A percentile compares a stretch with the other conserved stretches of the same genome.
Conservation (phyloP, 1,140 invertebrate species). For the Proales similis region DNA sequence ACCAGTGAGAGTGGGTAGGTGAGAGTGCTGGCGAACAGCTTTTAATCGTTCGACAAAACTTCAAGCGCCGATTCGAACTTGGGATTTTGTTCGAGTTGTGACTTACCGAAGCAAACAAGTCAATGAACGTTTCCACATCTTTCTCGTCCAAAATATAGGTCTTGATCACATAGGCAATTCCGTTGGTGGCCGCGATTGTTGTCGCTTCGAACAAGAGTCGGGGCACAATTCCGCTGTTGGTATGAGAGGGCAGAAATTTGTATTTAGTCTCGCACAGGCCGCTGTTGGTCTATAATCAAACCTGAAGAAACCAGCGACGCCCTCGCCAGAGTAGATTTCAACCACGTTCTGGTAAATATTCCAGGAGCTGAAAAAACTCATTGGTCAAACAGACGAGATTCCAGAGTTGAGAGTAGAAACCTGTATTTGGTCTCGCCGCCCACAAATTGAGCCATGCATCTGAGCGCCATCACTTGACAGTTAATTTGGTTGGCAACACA, state of each 20-base stretch:
- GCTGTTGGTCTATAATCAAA: too few species aligned
- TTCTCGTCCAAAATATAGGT: conserved; percentile 18
- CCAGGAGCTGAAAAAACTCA: too few species aligned
- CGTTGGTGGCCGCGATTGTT: conserved; percentile 27
- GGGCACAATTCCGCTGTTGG: conserved; percentile 31
- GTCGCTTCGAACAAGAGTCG: conserved; percentile 30
- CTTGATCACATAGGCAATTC: conserved; percentile 20
- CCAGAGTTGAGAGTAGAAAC: too few species aligned
- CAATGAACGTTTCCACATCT: conserved; percentile 30
- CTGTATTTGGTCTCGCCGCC: conserved; percentile 36
- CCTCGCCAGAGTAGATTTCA: conserved; percentile 25
- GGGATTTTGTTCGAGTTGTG: background rate
- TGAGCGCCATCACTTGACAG: conserved; percentile 7
- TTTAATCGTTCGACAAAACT: background rate
- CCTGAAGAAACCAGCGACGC: conserved; percentile 34
- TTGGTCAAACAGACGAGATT: too few species aligned
- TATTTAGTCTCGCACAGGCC: too few species aligned
- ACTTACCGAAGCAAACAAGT: conserved; percentile 22
- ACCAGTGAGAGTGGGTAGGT: conserved; percentile 37
- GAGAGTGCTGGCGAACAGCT: conserved; percentile 5
- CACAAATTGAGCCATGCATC: conserved; percentile 38
- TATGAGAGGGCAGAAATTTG: too few species aligned
- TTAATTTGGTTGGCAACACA: background rate
- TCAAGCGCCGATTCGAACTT: background rate
- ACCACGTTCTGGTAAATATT: conserved; percentile 30